Base-by-base conservation (phyloP, 2,113 vertebrate species). In the Gallinago jamesoni region DNA sequence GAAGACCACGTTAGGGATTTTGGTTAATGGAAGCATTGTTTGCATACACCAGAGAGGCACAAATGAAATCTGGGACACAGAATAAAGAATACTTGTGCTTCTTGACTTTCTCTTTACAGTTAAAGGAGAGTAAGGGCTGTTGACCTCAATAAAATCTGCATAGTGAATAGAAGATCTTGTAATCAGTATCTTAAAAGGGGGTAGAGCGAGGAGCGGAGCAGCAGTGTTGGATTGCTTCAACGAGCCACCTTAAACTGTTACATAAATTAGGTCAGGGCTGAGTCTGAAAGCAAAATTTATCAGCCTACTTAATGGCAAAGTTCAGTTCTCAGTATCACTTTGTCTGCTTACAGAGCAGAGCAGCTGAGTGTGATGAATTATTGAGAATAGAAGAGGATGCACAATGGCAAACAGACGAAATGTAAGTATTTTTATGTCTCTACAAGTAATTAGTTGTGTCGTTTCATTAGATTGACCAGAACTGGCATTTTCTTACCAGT, bases 351-450 rank as follows among this genome's bases (percentile, higher is more conserved):
- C 96, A 99, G 99, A 98, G 98, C 75, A 98, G 98, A 94, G 90
- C 97, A 52, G 98, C 97, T 45, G 98, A 98, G 91, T 99, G 98
- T 75, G 98, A 99, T 91, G 99, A 99, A 84, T 98, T 99, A 4
- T 84, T 99, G 81, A 98, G 99, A 97, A 99, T 99, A 98, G 99
- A 99, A 95, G 99, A 99, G 97, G 99, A 99, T 47, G 21, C 95
- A 0, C 98, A 98, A 95, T 99, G 99, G 99, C 96, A 94, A 22
- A 68, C 98, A 3, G 98, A 98, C 25, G 98, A 98, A 90, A 96
- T 96, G 99, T 99, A 94, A 98, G 98, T 98, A 89, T 88, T 62
- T 60, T 94, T 56, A 31, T 73, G 19, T 75, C 11, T 82, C 85
- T 90, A 1, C 80, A 85, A 95, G 47, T 80, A 89, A 87, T 75